These are phyloP conservation scores for Sturnira hondurensis DNA, from an alignment of 2,113 vertebrate genomes.

Conservation along the genomic window DNA sequence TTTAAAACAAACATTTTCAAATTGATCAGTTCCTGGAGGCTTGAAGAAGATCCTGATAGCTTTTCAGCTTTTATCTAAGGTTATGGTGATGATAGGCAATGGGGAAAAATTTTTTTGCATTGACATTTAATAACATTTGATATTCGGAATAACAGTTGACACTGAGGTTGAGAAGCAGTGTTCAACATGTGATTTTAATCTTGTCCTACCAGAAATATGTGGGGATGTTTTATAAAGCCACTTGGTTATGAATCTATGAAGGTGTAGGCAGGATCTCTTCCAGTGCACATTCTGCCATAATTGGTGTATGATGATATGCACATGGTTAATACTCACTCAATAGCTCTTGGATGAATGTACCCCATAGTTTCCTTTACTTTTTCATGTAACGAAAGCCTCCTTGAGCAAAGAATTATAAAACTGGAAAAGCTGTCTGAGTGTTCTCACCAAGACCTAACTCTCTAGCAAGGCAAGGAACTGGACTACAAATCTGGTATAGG, in stretches of 20 bases:
- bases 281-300: rapidly evolving
- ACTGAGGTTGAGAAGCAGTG: background rate
- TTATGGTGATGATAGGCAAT: background rate
- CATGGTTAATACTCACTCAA: background rate
- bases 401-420: background rate
- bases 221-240: background rate
- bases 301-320: rapidly evolving
- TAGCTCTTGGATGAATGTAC: background rate
- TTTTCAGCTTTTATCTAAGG: background rate
- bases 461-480: background rate
- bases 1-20: background rate
- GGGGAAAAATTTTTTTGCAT: background rate
- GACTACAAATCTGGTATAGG: background rate
- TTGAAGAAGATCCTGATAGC: background rate
- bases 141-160: background rate
- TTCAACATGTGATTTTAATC: background rate
- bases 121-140: background rate
- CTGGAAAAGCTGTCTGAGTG: background rate
- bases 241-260: background rate
- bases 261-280: background rate
- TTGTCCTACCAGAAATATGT: background rate
- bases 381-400: background rate
- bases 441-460: background rate
- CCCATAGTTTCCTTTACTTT: background rate
- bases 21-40: background rate